A percentile compares a stretch with the other conserved stretches of the same genome.
These are phyloP conservation scores for Streptopelia turtur DNA, from an alignment of 2,797 vertebrate species.

Conservation along the genomic window DNA sequence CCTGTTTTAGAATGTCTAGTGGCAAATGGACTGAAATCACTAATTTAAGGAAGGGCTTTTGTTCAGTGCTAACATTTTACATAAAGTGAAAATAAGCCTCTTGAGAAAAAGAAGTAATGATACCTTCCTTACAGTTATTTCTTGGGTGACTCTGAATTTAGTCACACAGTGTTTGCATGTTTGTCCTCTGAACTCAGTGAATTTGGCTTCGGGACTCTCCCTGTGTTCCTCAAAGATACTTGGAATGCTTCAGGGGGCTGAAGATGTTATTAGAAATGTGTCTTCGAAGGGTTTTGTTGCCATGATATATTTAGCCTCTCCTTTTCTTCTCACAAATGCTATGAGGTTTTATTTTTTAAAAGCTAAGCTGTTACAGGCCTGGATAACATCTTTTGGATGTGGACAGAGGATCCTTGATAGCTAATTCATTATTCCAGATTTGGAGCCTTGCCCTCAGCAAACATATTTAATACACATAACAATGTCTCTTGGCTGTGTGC, in stretches of 20 bases:
- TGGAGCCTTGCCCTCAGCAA: constrained; percentile 2
- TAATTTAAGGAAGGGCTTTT: neutral
- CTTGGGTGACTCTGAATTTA: neutral
- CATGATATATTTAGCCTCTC: neutral
- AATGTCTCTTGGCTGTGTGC: constrained; percentile 33
- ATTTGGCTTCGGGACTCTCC: neutral
- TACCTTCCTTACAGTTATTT: neutral
- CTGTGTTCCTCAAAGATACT: neutral
- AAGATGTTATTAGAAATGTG: neutral
- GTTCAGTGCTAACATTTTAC: neutral
- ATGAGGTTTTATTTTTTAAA: neutral
- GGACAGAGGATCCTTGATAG: neutral
- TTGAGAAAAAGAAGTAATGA: neutral
- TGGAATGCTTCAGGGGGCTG: neutral
- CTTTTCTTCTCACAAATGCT: neutral
- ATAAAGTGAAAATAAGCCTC: neutral
- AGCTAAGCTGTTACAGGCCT: neutral
- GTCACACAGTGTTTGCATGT: neutral
- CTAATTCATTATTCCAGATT: neutral
- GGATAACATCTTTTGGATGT: neutral
- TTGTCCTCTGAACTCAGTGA: neutral
- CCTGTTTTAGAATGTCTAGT: neutral
- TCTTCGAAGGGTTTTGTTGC: neutral
- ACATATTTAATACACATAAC: neutral
- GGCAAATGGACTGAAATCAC: neutral